Conservation (phyloP, 2,113 vertebrate genomes). For the Tyrannus savana region DNA sequence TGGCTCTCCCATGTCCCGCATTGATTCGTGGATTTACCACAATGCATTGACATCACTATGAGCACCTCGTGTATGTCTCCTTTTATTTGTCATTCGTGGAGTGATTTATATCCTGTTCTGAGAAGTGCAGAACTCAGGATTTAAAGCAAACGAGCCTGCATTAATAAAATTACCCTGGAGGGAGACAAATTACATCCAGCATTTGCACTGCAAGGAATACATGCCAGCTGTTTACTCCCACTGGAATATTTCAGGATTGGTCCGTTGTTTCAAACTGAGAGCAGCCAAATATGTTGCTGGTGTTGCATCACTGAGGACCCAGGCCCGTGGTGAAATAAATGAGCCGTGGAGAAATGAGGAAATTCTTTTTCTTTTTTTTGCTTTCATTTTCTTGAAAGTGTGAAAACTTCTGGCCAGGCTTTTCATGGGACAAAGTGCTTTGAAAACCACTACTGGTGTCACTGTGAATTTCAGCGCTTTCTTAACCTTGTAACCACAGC, state of each 20-base stretch:
- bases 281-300: not conserved
- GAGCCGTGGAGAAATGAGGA: not conserved
- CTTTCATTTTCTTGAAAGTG: constrained; percentile 13
- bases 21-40: constrained; percentile 70
- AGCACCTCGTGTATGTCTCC: constrained; percentile 40
- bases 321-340: not conserved
- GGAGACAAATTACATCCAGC: not conserved
- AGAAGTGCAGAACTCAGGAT: not conserved
- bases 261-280: not conserved
- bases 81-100: constrained; percentile 26
- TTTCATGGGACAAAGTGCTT: not conserved
- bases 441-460: constrained; percentile 26
- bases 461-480: constrained; percentile 57
- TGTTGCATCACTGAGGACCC: constrained; percentile 20
- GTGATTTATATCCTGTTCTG: constrained; percentile 68
- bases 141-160: constrained; percentile 18
- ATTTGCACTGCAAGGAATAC: not conserved
- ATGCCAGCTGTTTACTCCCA: constrained; percentile 1
- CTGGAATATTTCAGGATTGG: not conserved
- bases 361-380: not conserved
- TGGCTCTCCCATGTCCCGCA: not conserved
- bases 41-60: constrained; percentile 74
- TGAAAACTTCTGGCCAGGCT: not conserved
- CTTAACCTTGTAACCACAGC: constrained; percentile 38
- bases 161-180: constrained; percentile 23